Percentiles rank a stretch among this genome's conserved stretches.
phyloP scores from a whole-genome alignment of 2,113 vertebrate species.

The Erythrocercus mccallii region DNA sequence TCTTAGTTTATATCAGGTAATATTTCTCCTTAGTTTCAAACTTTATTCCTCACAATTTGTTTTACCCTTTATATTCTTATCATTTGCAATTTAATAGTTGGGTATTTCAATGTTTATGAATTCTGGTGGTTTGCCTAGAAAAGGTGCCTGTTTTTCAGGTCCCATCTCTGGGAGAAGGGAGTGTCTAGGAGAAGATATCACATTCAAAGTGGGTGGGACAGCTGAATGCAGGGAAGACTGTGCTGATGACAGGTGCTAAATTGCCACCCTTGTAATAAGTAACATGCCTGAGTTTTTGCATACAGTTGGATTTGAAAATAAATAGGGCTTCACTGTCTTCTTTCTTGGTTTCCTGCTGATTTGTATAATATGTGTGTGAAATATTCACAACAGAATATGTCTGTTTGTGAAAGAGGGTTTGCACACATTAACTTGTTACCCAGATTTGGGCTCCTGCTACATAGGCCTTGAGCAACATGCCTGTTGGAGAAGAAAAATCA shows the following conservation, averaged over 20 bases:
- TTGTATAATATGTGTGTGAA: neutral
- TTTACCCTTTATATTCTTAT: neutral
- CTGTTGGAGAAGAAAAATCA: neutral
- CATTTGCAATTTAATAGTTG: neutral
- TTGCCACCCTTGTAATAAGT: neutral
- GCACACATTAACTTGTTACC: neutral
- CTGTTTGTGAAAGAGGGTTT: neutral
- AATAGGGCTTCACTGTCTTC: neutral
- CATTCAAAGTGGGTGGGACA: neutral
- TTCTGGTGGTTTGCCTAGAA: neutral
- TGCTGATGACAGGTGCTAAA: neutral
- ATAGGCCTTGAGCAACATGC: neutral
- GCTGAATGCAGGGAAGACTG: neutral
- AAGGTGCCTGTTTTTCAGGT: neutral
- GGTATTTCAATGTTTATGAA: neutral
- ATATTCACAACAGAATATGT: too few species aligned
- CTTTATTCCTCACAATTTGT: neutral
- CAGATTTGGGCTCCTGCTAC: neutral
- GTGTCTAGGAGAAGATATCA: neutral
- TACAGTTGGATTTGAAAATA: neutral
- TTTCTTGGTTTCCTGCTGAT: neutral
- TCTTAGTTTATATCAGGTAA: neutral
- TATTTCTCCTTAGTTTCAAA: neutral
- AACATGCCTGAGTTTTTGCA: neutral
- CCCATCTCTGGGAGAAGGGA: neutral